Percentiles rank a stretch among this genome's conserved stretches.
Evolutionary conservation across 1,140 invertebrate species (phyloP).

Genomic region (Lasioglossum baleicum): DNA sequence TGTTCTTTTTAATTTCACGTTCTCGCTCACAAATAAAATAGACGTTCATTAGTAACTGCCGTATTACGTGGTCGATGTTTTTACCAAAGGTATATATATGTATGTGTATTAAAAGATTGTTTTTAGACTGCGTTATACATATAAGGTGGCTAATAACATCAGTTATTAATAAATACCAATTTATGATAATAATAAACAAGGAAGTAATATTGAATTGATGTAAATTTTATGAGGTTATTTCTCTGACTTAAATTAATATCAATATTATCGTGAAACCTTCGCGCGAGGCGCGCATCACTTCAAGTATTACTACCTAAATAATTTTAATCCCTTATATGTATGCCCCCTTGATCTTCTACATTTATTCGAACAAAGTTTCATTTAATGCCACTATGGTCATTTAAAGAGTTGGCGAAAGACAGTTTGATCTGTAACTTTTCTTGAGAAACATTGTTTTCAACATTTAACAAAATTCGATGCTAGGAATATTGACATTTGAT

Average conservation of each 20-base stretch:
- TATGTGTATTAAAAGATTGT: conserved; percentile 4
- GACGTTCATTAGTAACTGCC: background rate
- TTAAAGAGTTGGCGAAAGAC: no score
- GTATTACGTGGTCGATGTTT: conserved; percentile 23
- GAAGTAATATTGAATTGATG: conserved; percentile 8
- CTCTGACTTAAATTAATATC: background rate
- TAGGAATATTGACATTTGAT: no score
- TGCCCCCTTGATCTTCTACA: background rate
- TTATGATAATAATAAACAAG: background rate
- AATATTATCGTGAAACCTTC: background rate
- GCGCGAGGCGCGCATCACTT: no score
- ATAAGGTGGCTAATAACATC: conserved; percentile 5
- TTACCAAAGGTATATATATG: conserved; percentile 14
- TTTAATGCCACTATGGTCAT: no score
- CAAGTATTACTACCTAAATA: background rate
- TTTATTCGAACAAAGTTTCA: background rate
- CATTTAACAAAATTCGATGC: no score
- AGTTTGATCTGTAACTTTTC: no score
- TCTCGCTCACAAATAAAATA: background rate
- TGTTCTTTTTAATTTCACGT: background rate
- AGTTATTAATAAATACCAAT: conserved; percentile 1
- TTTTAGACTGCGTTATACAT: conserved; percentile 1
- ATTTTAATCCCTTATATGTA: background rate
- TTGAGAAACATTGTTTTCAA: no score
- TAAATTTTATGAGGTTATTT: background rate